A percentile compares a stretch with the other conserved stretches of the same genome.
These are phyloP conservation scores for Rhingia rostrata DNA, from an alignment of 2,888 invertebrate genomes.

Conservation along the genomic window DNA sequence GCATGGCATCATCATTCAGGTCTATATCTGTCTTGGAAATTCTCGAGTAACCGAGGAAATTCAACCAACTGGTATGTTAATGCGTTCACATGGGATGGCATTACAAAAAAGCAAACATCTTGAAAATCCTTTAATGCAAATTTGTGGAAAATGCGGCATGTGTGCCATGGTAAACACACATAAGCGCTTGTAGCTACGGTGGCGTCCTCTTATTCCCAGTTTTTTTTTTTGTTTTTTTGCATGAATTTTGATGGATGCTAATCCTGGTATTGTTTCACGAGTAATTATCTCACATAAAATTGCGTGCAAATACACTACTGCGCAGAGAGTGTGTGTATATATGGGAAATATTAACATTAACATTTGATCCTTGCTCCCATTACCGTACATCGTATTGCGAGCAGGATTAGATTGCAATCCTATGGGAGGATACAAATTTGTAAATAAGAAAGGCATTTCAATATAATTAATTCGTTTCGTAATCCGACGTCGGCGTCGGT, in stretches of 20 bases:
- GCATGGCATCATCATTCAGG: background rate
- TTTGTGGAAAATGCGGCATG: conserved; percentile 72
- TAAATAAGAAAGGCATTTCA: conserved; percentile 30
- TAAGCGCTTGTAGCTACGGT: conserved; percentile 17
- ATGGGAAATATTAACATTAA: conserved; percentile 46
- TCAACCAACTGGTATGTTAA: conserved; percentile 60
- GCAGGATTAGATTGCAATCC: conserved; percentile 1
- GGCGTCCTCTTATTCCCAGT: background rate
- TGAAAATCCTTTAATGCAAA: conserved; percentile 73
- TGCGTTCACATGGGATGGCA: conserved; percentile 60
- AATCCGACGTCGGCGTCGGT: conserved; percentile 1
- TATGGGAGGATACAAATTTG: conserved; percentile 7
- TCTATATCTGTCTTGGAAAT: background rate
- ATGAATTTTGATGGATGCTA: conserved; percentile 62
- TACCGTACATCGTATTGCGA: background rate
- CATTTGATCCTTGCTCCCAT: conserved; percentile 40
- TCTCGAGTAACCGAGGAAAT: conserved; percentile 25
- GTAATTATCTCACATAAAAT: conserved; percentile 65
- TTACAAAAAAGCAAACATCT: conserved; percentile 70
- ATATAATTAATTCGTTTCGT: conserved; percentile 49
- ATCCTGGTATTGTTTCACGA: conserved; percentile 61
- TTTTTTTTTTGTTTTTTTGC: conserved; percentile 21
- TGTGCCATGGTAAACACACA: conserved; percentile 54
- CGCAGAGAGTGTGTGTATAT: background rate
- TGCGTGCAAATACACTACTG: conserved; percentile 28